Base-by-base conservation (phyloP, 2,113 vertebrate species). In the Petrocephalus zakoni region DNA sequence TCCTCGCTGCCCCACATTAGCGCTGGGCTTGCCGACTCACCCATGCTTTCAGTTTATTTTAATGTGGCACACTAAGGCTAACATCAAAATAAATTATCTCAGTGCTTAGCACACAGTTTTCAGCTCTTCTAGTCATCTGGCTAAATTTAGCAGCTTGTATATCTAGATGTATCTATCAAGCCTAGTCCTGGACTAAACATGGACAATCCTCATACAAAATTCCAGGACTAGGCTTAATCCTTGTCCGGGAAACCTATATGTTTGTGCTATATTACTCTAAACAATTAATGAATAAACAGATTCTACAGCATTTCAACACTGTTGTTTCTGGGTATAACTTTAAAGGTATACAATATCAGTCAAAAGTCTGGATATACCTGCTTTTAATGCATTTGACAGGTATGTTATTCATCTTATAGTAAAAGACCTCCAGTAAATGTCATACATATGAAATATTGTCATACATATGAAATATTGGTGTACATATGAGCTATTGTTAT, bases 21-120 rank as follows among this genome's bases (percentile, higher is more conserved):
- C 29, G 46, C 87, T 78, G 25, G 6, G 46, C 88, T 87, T 87
- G 25, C 88, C 86, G 86, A 56, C 64, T 87, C 68, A 58, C 85
- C 88, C 88, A 21, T 87, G 87, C 68, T 89, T 87, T 53, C 89
- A 22, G 85, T 84, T 87, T 49, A 37, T 81, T 87, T 86, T 89
- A 78, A 61, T 85, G 58, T 25, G 1, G 49, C 51, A 85, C 10
- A 11, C 84, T 53, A 85, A 51, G 82, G 47, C 19, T n/a, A 25
- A 81, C 42, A 46, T 81, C 22, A 15, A 83, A 83, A 83, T 83
- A 83, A 78, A 83, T 83, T 11, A 83, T 47, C 17, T 47, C 19
- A 42, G 42, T 83, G 81, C 81, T 83, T 83, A 83, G 81, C 46
- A 49, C 46, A 83, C 42, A 22, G 46, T 83, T n/a, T 83, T 49